Percentiles rank a stretch among this genome's conserved stretches.
Conservation (phyloP, 2,797 vertebrate species). For the Borostomias antarcticus region DNA sequence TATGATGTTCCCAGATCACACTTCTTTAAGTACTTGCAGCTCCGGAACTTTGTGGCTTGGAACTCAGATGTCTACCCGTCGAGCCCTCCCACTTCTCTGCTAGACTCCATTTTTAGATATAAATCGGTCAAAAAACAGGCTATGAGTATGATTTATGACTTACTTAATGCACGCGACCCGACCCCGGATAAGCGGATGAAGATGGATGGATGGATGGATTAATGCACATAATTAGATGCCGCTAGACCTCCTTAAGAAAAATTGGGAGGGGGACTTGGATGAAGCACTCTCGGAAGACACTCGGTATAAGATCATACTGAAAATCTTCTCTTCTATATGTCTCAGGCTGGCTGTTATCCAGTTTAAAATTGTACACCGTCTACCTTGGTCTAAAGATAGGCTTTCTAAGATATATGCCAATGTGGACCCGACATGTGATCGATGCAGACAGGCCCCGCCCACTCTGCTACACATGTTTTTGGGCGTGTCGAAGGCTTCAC, state of each 20-base stretch:
- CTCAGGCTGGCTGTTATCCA: slow-evolving; percentile 6
- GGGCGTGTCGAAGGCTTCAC: background rate
- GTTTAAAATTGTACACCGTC: slow-evolving; percentile 18
- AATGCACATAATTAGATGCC: background rate
- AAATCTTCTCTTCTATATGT: slow-evolving; percentile 10
- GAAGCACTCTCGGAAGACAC: background rate
- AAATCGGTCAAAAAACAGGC: background rate
- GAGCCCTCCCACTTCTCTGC: background rate
- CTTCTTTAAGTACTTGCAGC: slow-evolving; percentile 21
- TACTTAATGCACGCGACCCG: background rate
- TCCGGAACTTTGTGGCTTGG: slow-evolving; percentile 5
- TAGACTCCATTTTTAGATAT: background rate
- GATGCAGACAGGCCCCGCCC: slow-evolving; percentile 10
- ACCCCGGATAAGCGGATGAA: no score
- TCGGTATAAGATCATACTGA: background rate
- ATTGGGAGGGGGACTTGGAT: background rate
- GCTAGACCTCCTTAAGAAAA: background rate
- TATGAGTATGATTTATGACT: background rate
- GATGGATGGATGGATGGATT: no score
- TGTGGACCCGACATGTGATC: slow-evolving; percentile 5
- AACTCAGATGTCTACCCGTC: slow-evolving; percentile 1
- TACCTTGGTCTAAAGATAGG: slow-evolving; percentile 19
- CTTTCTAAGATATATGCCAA: background rate
- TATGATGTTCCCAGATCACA: slow-evolving; percentile 16
- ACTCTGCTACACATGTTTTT: slow-evolving; percentile 19